Percentiles rank a stretch among this genome's conserved stretches.
Conservation (phyloP, 2,797 vertebrate species). For the Galago senegalensis region DNA sequence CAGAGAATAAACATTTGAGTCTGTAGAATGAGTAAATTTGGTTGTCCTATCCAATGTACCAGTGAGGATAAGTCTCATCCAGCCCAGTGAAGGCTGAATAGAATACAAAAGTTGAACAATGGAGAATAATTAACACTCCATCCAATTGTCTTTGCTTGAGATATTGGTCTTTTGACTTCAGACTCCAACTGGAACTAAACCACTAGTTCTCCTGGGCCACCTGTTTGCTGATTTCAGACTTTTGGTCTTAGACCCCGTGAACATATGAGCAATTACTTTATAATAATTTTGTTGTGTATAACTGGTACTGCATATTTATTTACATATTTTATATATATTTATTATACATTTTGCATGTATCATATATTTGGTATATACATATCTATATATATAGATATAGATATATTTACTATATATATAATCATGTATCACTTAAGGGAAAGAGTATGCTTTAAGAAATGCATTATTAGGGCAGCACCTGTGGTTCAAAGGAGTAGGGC, state of each 20-base stretch:
- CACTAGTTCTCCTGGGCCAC: background rate
- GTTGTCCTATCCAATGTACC: too few species aligned
- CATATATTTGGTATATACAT: background rate
- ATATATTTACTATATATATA: background rate
- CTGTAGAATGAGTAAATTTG: background rate
- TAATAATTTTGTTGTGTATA: background rate
- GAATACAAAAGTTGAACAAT: background rate
- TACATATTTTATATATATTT: background rate
- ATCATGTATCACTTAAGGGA: background rate
- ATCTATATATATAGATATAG: too few species aligned
- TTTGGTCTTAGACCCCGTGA: background rate
- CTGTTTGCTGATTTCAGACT: background rate
- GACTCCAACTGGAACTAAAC: background rate
- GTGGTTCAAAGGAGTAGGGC: too few species aligned
- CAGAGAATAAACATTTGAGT: background rate
- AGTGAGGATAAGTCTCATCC: background rate
- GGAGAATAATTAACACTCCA: background rate
- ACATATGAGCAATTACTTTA: background rate
- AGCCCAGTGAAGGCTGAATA: background rate
- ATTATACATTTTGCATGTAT: background rate
- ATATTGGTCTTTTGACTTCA: background rate
- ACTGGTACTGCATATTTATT: background rate
- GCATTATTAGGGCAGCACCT: background rate
- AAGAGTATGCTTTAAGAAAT: background rate
- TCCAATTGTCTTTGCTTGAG: background rate